These are phyloP conservation scores for Momotus momota DNA, from an alignment of 2,797 vertebrate species.

Conservation along the genomic window DNA sequence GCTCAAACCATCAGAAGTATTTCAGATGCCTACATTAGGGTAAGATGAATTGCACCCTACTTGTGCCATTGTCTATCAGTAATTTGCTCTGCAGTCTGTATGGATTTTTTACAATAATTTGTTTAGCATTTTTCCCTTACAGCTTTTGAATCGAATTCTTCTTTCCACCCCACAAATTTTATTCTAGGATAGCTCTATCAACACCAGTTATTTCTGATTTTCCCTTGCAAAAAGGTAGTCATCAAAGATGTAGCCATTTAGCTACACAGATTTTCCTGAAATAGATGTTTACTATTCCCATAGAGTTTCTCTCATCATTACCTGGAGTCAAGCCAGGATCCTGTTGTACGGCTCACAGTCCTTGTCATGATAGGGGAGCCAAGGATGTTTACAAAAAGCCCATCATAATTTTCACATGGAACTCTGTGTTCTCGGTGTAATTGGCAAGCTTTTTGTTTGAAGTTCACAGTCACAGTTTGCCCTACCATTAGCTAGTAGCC, in stretches of 20 bases:
- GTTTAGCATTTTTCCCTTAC: neutral
- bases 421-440: conserved; percentile 57
- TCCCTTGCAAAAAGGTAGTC: neutral
- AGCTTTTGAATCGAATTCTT: neutral
- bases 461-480: neutral
- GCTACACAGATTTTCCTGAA: conserved; percentile 15
- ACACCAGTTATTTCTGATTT: neutral
- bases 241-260: neutral
- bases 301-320: conserved; percentile 19
- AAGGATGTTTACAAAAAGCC: conserved; percentile 56
- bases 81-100: neutral
- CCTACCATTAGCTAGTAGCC: conserved; percentile 31
- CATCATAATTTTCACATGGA: conserved; percentile 53
- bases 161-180: neutral
- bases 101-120: neutral
- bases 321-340: conserved; percentile 56
- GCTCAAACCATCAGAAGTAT: neutral
- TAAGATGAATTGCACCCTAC: neutral
- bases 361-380: conserved; percentile 8
- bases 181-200: neutral
- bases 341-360: conserved; percentile 45
- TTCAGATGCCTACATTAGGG: neutral
- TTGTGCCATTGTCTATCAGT: neutral
- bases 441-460: conserved; percentile 54
- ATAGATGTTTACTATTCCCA: conserved; percentile 54